These are phyloP conservation scores for Opisthograptis luteolata DNA, from an alignment of 2,888 invertebrate species.

Conservation along the genomic window DNA sequence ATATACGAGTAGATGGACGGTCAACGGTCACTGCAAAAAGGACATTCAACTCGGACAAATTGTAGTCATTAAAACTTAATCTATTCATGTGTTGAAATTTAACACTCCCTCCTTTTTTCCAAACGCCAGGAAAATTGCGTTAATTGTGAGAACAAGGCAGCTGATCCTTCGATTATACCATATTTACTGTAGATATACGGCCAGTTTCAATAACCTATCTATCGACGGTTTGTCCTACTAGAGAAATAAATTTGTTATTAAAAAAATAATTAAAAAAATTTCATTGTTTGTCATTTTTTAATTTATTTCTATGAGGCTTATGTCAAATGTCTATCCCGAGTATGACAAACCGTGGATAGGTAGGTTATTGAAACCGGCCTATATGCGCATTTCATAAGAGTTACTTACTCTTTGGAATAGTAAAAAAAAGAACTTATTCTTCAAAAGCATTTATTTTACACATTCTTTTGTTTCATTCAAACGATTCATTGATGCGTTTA, in stretches of 20 bases:
- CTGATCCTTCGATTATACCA: constrained; percentile 17
- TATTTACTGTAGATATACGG: too few species aligned
- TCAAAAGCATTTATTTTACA: constrained; percentile 21
- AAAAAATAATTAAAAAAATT: too few species aligned
- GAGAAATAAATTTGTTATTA: too few species aligned
- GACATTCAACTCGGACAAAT: constrained; percentile 15
- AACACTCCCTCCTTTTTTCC: constrained; percentile 25
- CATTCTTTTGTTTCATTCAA: constrained; percentile 18
- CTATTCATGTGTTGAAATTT: constrained; percentile 35
- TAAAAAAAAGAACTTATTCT: constrained; percentile 5
- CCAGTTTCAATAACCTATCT: too few species aligned
- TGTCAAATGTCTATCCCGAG: too few species aligned
- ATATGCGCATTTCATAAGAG: too few species aligned
- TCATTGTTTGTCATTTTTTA: too few species aligned
- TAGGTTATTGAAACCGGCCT: too few species aligned
- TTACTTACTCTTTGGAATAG: not conserved
- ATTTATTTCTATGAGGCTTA: too few species aligned
- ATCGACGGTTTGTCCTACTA: too few species aligned
- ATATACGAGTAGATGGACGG: too few species aligned
- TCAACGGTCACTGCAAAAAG: constrained; percentile 5
- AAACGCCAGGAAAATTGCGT: constrained; percentile 20
- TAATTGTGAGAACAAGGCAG: constrained; percentile 38
- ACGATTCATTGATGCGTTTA: constrained; percentile 6
- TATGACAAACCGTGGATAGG: too few species aligned
- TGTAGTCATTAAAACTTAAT: constrained; percentile 21